Evolutionary conservation across 2,888 invertebrate genomes (phyloP).

Genomic region (Drosophila gaucha): DNA sequence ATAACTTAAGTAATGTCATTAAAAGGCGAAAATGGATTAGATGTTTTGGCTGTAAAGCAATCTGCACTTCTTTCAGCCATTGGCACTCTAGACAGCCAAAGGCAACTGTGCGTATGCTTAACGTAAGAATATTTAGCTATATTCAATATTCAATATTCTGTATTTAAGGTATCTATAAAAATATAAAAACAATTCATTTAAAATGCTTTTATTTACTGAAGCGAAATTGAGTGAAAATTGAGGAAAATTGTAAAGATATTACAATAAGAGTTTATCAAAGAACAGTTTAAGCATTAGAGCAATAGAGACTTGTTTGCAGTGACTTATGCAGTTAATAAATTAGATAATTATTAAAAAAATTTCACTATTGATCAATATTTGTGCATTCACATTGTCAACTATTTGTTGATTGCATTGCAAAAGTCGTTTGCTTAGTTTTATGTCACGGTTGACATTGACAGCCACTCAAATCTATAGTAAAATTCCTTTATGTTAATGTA

Average conservation of each 20-base stretch:
- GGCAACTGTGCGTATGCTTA: constrained; percentile 12
- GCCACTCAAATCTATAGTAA: constrained; percentile 48
- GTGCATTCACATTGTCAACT: constrained; percentile 13
- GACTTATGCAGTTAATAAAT: background rate
- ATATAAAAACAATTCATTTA: too few species aligned
- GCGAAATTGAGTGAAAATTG: background rate
- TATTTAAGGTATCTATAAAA: background rate
- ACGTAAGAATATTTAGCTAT: background rate
- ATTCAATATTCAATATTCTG: background rate
- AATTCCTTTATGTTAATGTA: constrained; percentile 31
- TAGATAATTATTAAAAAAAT: background rate
- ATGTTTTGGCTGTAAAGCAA: constrained; percentile 39
- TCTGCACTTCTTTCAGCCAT: constrained; percentile 21
- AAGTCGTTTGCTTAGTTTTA: constrained; percentile 41
- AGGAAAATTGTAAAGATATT: background rate
- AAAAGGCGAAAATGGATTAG: constrained; percentile 72
- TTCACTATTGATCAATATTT: background rate
- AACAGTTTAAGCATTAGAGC: too few species aligned
- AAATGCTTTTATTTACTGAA: too few species aligned
- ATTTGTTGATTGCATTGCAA: constrained; percentile 41
- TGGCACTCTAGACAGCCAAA: background rate
- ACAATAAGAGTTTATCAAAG: background rate
- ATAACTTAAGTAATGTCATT: constrained; percentile 81
- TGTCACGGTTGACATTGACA: constrained; percentile 37
- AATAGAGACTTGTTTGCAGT: too few species aligned